Conservation (phyloP, 2,888 invertebrate genomes). For the Amitus sp. region DNA sequence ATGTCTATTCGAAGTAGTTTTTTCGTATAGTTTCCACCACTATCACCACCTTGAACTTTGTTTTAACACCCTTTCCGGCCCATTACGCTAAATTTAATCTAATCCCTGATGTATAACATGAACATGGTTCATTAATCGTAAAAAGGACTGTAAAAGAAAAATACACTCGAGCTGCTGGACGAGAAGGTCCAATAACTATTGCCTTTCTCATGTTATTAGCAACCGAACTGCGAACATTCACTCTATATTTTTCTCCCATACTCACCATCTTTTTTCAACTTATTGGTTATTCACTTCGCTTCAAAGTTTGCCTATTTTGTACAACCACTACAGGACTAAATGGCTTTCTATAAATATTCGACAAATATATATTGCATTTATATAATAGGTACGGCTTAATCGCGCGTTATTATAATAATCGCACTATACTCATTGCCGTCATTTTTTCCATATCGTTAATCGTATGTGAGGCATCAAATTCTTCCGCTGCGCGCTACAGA, state of each 20-base stretch:
- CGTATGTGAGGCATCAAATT: conserved; percentile 3
- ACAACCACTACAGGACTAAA: conserved; percentile 59
- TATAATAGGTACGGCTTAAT: no score
- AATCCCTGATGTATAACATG: conserved; percentile 65
- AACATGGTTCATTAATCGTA: conserved; percentile 60
- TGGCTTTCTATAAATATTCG: conserved; percentile 62
- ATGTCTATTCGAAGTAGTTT: conserved; percentile 28
- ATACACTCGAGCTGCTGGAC: conserved; percentile 36
- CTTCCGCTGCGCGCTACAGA: no score
- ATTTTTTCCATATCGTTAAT: conserved; percentile 38
- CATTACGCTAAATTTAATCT: conserved; percentile 61
- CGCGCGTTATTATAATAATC: conserved; percentile 45
- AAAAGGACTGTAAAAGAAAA: conserved; percentile 57
- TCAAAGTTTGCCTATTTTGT: conserved; percentile 55
- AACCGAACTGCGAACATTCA: conserved; percentile 8
- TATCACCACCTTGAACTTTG: conserved; percentile 56
- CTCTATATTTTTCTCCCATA: conserved; percentile 23
- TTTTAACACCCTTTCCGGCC: conserved; percentile 51
- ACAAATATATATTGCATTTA: conserved; percentile 57
- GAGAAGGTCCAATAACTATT: conserved; percentile 29
- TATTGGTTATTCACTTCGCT: conserved; percentile 26
- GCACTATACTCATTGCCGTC: conserved; percentile 48
- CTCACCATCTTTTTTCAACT: conserved; percentile 26
- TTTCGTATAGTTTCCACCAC: conserved; percentile 46
- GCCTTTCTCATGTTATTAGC: conserved; percentile 4